Conservation (phyloP, 2,888 invertebrate genomes). For the Drosophila mimica region DNA sequence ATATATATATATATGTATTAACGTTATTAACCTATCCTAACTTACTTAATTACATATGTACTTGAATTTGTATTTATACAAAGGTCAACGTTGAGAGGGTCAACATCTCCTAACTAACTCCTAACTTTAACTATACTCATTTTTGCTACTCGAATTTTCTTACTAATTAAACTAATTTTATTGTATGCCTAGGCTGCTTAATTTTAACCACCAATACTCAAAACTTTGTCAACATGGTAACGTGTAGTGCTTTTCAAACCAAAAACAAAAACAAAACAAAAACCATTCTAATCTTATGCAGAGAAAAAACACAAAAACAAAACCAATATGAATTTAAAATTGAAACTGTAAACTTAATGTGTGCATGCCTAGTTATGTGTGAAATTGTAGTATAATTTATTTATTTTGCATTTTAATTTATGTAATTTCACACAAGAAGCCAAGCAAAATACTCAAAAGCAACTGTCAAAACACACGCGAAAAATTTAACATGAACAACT, state of each 20-base stretch:
- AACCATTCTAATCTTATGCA: constrained; percentile 39
- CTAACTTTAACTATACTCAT: constrained; percentile 70
- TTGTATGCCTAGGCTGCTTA: constrained; percentile 48
- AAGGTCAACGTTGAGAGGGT: constrained; percentile 30
- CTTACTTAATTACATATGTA: constrained; percentile 55
- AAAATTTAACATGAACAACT: constrained; percentile 41
- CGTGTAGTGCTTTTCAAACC: constrained; percentile 72
- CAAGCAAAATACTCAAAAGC: constrained; percentile 67
- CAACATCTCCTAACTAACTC: constrained; percentile 44
- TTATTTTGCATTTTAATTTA: constrained; percentile 62
- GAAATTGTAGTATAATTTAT: constrained; percentile 63
- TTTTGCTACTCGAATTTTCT: constrained; percentile 76
- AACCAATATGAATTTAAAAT: constrained; percentile 31
- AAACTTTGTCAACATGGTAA: constrained; percentile 46
- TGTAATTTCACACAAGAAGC: constrained; percentile 47
- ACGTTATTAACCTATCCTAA: constrained; percentile 72
- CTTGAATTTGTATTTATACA: constrained; percentile 57
- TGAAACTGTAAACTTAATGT: constrained; percentile 51
- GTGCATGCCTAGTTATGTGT: constrained; percentile 64
- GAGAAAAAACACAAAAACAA: constrained; percentile 3
- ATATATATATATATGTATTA: constrained; percentile 38
- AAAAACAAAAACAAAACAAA: constrained; percentile 43
- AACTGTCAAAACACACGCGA: constrained; percentile 46
- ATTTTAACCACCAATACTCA: constrained; percentile 68
- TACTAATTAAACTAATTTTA: constrained; percentile 63